Base-by-base conservation (phyloP, 2,797 vertebrate species). In the Sebastes paucispinis region DNA sequence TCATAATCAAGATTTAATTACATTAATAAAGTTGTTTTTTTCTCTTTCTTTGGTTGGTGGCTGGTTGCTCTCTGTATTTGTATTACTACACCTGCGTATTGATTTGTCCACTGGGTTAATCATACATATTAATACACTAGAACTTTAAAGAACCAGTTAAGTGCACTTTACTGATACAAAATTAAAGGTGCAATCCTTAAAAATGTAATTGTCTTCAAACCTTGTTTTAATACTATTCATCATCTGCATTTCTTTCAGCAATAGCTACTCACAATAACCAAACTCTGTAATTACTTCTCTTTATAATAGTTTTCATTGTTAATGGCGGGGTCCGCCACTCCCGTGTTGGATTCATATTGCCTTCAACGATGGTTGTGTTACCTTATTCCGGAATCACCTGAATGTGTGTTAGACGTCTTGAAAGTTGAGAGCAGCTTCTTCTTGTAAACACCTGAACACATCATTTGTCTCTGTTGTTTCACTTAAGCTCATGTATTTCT, bases 1-100 rank as follows among this genome's bases (percentile, higher is more conserved):
- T 76, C 9, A 25, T 27, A 66, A 82, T 62, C 5, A 6, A 62
- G 65, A 66, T 68, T 74, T 70, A 65, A 80, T 77, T 70, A 65
- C 22, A 69, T 75, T 52, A 59, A 68, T 69, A 24, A 24, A 52
- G 29, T 16, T 14, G 2, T 34, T 31, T 62, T 62, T n/a, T 52
- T 54, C 14, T 65, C 20, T 57, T 50, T 52, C 8, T 69, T 16
- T 62, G 43, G n/a, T 22, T 24, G 31, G 25, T 39, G 36, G 69
- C 8, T 63, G 14, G 24, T n/a, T 29, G 27, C 20, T 32, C 1
- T 27, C 4, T 6, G 6, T 31, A 3, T 47, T 24, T 10, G 3
- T 54, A 27, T 70, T 54, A 47, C 43, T 47, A 47, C 4, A 31
- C 16, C 18, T 57, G 14, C 4, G 3, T 4, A 14, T 36, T 34